A percentile compares a stretch with the other conserved stretches of the same genome.
Conservation (phyloP, 2,113 vertebrate genomes). For the Petroica traversi region DNA sequence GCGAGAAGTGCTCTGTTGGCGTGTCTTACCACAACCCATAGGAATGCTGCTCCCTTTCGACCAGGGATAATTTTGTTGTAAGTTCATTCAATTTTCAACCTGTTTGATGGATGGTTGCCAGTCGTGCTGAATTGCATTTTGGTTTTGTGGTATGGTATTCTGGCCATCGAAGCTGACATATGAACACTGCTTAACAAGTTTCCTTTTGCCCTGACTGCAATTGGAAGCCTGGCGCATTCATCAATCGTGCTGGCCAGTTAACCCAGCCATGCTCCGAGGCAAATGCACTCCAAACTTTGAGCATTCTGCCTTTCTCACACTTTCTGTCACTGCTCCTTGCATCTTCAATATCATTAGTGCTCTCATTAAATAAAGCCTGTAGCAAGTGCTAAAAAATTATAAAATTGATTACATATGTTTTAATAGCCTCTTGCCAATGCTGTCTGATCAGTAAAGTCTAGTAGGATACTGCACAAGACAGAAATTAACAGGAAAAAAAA, state of each 20-base stretch:
- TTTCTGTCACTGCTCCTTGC: not conserved
- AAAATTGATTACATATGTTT: conserved; percentile 19
- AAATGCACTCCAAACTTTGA: conserved; percentile 6
- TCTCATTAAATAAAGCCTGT: conserved; percentile 44
- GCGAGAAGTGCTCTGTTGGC: not conserved
- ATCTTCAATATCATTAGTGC: conserved; percentile 13
- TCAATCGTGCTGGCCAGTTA: not conserved
- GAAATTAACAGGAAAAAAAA: not conserved
- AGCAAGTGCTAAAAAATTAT: conserved; percentile 23
- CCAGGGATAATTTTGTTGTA: conserved; percentile 42
- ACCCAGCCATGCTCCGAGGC: conserved; percentile 1
- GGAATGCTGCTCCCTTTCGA: conserved; percentile 55
- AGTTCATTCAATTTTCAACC: conserved; percentile 66
- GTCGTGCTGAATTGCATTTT: conserved; percentile 30
- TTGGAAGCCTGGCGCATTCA: conserved; percentile 15
- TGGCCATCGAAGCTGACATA: conserved; percentile 12
- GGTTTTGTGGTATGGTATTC: not conserved
- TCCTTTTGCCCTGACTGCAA: conserved; percentile 7
- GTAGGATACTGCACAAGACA: not conserved
- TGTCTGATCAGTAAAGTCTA: not conserved
- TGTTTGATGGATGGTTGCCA: conserved; percentile 50
- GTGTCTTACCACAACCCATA: conserved; percentile 48
- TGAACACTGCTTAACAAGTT: conserved; percentile 55
- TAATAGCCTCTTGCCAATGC: conserved; percentile 5
- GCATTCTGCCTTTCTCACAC: not conserved